Base-by-base conservation (phyloP, 1,140 invertebrate genomes). In the Protaetia brevitarsis region DNA sequence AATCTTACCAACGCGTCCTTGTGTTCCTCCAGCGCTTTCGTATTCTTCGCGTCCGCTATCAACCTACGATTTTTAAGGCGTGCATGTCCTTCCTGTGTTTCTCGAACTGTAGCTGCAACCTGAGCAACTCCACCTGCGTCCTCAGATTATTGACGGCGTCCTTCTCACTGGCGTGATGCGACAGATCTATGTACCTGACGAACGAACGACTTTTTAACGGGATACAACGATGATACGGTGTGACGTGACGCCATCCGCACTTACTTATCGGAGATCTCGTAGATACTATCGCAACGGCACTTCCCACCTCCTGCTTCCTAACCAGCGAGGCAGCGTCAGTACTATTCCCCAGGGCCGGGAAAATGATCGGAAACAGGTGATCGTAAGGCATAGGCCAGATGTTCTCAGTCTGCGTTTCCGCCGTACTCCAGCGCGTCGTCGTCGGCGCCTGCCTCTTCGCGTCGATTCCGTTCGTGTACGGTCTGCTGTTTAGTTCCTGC, bases 81-180 rank as follows among this genome's bases (percentile, higher is more conserved):
- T 96, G 93, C 34, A 93, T 87, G 79, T 95, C 91, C n/a, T 93
- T 83, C 21, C 92, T 85, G 78, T 95, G 91, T 45, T 91, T 82
- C 75, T 96, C 94, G 77, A 93, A 95, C 74, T 95, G 88, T 68
- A 95, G 86, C 75, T 95, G 88, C 74, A 96, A 84, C 78, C 93
- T 91, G 72, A 95, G 82, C 10, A 96, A 79, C 71, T 89, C 84
- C 19, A 95, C 81, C 75, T 94, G 90, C 64, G 88, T 85, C 70
- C 73, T 79, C 16, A n/a, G n/a, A 64, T 82, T 75, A 8, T 79
- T 77, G 27, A 76, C 72, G 28, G 61, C 61, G 34, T 77, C 74
- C 62, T 76, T 66, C 10, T 78, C 78, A 56, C 74, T 63, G 30
- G 67, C 71, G 27, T 71, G 59, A 64, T 75, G 63, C 51, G 72